phyloP scores from a whole-genome alignment of 1,140 invertebrate genomes.

The Drosophila triauraria region DNA sequence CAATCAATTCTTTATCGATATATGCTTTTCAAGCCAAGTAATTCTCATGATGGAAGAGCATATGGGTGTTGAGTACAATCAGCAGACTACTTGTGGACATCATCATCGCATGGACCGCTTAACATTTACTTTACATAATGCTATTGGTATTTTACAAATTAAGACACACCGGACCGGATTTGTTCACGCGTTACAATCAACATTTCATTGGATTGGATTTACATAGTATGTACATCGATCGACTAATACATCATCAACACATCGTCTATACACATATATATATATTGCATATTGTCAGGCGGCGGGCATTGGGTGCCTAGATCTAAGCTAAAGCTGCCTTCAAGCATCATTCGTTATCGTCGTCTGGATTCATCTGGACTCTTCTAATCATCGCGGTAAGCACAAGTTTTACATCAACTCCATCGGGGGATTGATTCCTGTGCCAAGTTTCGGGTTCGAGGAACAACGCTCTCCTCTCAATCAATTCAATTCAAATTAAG shows the following conservation, averaged over 20 bases:
- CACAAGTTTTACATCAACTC: slow-evolving; percentile 71
- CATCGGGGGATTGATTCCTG: slow-evolving; percentile 53
- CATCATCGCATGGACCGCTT: slow-evolving; percentile 30
- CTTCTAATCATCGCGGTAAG: slow-evolving; percentile 44
- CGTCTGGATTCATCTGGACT: slow-evolving; percentile 11
- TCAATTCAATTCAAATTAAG: slow-evolving; percentile 13
- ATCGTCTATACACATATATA: slow-evolving; percentile 50
- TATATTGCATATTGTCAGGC: slow-evolving; percentile 54
- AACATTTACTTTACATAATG: slow-evolving; percentile 45
- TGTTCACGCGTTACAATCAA: slow-evolving; percentile 57
- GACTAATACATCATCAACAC: slow-evolving; percentile 57
- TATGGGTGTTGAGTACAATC: slow-evolving; percentile 24
- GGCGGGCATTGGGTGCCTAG: slow-evolving; percentile 57
- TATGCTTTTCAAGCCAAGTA: slow-evolving; percentile 37
- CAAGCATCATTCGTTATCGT: slow-evolving; percentile 49
- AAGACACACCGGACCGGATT: slow-evolving; percentile 36
- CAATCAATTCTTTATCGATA: slow-evolving; percentile 19
- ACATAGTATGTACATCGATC: slow-evolving; percentile 58
- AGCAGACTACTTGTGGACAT: slow-evolving; percentile 30
- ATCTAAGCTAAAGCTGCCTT: slow-evolving; percentile 56
- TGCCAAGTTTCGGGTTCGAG: slow-evolving; percentile 56
- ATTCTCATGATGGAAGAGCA: slow-evolving; percentile 23
- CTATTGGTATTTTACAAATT: slow-evolving; percentile 40
- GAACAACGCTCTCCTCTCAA: not conserved
- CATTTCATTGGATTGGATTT: slow-evolving; percentile 39